Base-by-base conservation (phyloP, 2,888 invertebrate genomes). In the Agrilus mali region DNA sequence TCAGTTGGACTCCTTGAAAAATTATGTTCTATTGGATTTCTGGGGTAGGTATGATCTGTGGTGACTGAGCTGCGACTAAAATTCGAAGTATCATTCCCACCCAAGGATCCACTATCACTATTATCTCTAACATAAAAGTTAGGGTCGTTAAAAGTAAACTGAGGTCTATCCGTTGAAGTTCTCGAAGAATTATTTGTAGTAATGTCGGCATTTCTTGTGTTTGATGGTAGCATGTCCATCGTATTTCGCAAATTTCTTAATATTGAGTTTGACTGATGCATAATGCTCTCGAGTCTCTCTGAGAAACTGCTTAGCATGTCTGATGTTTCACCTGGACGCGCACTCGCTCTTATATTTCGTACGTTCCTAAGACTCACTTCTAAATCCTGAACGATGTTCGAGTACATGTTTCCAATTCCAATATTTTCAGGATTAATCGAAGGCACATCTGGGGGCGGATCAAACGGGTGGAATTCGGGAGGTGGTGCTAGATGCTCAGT, bases 281-380 rank as follows among this genome's bases (percentile, higher is more conserved):
- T 61, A 38, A 67, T 63, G 50, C 58, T 64, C 46, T 65, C 64
- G 15, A 67, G 44, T 8, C 61, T 50, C 42, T 64, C 61, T 1
- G 65, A 61, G 47, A 66, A 66, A 47, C 59, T 66, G 46, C 58
- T 61, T 33, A 67, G 45, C 56, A 65, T 60, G 49, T 61, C 61
- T 1, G 63, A 59, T 5, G 60, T 63, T 47, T 64, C 63, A 2
- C 60, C 61, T 3, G 62, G 55, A 8, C 61, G 49, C 42, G 53
- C 56, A 41, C 54, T 58, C 2, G 59, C 55, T 36, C 60, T 50
- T 45, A 63, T 59, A 46, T 60, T 60, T 22, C 61, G 43, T 3
- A 62, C 61, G 42, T 63, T 63, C 42, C 59, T 61, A 41, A 63
- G 50, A 45, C 63, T 64, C 0, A 61, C 59, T 46, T 67, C 65